phyloP scores from a whole-genome alignment of 2,797 vertebrate species.

The Pyrocephalus nanus region DNA sequence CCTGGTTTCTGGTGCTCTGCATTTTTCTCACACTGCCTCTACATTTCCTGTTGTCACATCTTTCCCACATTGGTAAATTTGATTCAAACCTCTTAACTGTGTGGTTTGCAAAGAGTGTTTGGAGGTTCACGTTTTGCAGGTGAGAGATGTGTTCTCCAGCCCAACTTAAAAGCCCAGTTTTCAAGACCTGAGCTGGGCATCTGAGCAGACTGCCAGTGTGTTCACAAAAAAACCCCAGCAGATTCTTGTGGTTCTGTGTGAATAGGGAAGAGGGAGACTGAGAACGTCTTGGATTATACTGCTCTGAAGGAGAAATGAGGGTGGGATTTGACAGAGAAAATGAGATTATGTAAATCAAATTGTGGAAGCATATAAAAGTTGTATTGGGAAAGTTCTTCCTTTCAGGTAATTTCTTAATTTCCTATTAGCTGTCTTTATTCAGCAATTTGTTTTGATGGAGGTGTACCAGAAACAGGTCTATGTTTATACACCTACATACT shows the following conservation, averaged over 20 bases:
- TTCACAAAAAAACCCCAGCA: neutral
- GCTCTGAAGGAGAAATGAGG: neutral
- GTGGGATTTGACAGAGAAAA: neutral
- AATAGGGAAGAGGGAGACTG: neutral
- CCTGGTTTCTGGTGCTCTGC: neutral
- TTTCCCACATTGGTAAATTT: neutral
- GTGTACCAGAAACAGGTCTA: neutral
- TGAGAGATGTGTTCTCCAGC: neutral
- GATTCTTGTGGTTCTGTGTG: neutral
- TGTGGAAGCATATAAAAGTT: neutral
- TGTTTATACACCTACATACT: neutral
- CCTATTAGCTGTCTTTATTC: neutral
- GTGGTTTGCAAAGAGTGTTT: neutral
- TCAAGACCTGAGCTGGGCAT: neutral
- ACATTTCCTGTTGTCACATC: neutral
- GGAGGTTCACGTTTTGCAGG: neutral
- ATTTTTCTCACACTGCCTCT: neutral
- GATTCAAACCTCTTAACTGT: neutral
- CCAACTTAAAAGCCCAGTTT: neutral
- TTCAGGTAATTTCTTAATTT: neutral
- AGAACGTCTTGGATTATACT: neutral
- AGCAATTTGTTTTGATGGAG: neutral
- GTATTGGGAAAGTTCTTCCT: neutral
- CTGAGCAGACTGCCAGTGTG: neutral
- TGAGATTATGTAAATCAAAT: neutral